Evolutionary conservation across 1,140 invertebrate species (phyloP).

Genomic region (Harlomillsia oculata): DNA sequence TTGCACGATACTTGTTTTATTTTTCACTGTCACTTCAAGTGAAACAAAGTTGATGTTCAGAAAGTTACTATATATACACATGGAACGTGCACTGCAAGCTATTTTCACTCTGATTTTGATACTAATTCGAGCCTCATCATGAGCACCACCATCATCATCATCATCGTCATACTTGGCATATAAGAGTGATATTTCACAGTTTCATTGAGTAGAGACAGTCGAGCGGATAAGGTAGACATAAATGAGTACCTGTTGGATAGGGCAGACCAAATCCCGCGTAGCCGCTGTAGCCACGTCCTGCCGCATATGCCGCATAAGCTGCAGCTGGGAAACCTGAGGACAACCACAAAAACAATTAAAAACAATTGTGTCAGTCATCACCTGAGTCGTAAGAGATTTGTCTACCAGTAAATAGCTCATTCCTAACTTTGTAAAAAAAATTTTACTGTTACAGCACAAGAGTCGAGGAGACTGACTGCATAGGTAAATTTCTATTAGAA

Average conservation of each 20-base stretch:
- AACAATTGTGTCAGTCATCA: neutral
- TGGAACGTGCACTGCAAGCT: conserved; percentile 8
- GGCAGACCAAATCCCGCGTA: conserved; percentile 93
- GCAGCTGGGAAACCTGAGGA: conserved; percentile 76
- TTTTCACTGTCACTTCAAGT: no score
- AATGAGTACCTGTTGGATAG: conserved; percentile 77
- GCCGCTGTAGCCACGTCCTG: conserved; percentile 84
- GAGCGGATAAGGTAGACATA: conserved; percentile 37
- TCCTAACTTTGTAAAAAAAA: no score
- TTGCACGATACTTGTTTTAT: no score
- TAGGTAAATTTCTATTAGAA: no score
- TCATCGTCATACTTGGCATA: conserved; percentile 4
- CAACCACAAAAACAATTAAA: neutral
- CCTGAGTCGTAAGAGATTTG: no score
- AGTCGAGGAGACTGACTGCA: no score
- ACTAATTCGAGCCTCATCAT: neutral
- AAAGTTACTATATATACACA: no score
- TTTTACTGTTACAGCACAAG: no score
- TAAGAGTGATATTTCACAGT: conserved; percentile 29
- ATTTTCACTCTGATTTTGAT: conserved; percentile 24
- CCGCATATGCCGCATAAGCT: conserved; percentile 80
- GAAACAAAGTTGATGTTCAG: no score
- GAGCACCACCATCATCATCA: conserved; percentile 1
- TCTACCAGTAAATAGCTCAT: no score
- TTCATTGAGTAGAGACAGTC: conserved; percentile 37